phyloP scores from a whole-genome alignment of 2,888 invertebrate species.

The Morpho deidamia region DNA sequence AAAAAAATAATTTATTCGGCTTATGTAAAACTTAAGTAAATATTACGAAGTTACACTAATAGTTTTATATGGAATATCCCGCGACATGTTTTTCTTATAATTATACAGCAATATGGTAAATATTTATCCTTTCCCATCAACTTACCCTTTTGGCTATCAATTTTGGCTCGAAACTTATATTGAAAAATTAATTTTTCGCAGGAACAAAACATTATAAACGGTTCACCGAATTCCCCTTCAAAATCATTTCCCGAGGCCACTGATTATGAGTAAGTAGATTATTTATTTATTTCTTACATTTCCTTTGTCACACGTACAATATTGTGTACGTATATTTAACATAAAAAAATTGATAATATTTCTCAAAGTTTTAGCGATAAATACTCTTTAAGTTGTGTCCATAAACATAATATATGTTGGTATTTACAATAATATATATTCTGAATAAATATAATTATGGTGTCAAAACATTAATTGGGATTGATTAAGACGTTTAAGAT shows the following conservation, averaged over 20 bases:
- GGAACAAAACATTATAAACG: conserved; percentile 41
- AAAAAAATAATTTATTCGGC: too few relatives aligned
- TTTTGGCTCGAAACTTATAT: conserved; percentile 2
- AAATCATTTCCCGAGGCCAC: conserved; percentile 39
- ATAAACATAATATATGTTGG: too few relatives aligned
- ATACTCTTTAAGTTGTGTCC: too few relatives aligned
- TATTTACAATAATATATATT: too few relatives aligned
- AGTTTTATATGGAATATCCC: not conserved
- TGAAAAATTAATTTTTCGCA: conserved; percentile 24
- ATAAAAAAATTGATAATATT: too few relatives aligned
- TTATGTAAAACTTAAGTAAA: too few relatives aligned
- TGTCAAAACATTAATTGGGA: too few relatives aligned
- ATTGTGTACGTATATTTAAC: too few relatives aligned
- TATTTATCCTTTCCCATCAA: not conserved
- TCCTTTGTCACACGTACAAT: not conserved
- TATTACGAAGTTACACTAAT: too few relatives aligned
- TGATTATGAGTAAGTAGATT: conserved; percentile 57
- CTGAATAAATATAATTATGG: too few relatives aligned
- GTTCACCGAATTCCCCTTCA: conserved; percentile 43
- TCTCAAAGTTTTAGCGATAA: too few relatives aligned
- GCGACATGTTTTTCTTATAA: conserved; percentile 18
- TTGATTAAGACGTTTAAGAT: too few relatives aligned
- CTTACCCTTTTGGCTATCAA: not conserved
- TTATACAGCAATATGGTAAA: conserved; percentile 15
- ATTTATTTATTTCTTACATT: not conserved